phyloP scores from a whole-genome alignment of 2,888 invertebrate genomes.

The Caenorhabditis angaria region DNA sequence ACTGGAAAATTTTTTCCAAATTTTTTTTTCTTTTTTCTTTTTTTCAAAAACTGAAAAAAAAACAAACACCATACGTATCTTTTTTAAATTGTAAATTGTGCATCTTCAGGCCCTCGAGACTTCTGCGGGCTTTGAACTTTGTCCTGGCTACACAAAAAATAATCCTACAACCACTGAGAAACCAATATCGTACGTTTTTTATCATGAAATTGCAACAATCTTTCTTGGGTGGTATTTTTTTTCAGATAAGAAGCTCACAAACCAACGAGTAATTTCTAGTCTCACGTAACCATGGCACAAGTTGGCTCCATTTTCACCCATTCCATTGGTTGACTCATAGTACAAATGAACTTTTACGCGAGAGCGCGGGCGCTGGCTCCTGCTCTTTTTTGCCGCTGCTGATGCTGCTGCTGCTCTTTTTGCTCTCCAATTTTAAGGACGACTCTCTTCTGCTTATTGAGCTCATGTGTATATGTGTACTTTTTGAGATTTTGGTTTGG shows the following conservation, averaged over 20 bases:
- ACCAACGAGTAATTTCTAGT: too few relatives aligned
- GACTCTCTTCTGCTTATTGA: too few relatives aligned
- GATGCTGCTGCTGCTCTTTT: not conserved
- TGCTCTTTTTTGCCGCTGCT: not conserved
- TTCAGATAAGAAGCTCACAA: not conserved
- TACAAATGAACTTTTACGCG: slow-evolving; percentile 8
- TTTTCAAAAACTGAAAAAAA: too few relatives aligned
- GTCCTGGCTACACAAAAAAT: not conserved
- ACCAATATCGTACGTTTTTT: not conserved
- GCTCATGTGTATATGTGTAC: not conserved
- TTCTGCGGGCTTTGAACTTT: not conserved
- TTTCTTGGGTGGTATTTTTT: not conserved
- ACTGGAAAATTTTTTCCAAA: too few relatives aligned
- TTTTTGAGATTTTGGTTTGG: not conserved
- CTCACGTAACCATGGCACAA: not conserved
- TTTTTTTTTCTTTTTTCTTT: too few relatives aligned
- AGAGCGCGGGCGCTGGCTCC: not conserved
- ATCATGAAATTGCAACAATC: not conserved
- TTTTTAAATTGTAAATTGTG: too few relatives aligned
- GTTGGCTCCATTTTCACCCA: not conserved
- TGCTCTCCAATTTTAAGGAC: not conserved
- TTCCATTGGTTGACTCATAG: slow-evolving; percentile 5
- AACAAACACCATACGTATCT: too few relatives aligned
- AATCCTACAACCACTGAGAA: not conserved
- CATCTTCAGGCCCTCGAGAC: not conserved